Conservation (phyloP, 2,113 vertebrate species). For the Syngnathoides biaculeatus region DNA sequence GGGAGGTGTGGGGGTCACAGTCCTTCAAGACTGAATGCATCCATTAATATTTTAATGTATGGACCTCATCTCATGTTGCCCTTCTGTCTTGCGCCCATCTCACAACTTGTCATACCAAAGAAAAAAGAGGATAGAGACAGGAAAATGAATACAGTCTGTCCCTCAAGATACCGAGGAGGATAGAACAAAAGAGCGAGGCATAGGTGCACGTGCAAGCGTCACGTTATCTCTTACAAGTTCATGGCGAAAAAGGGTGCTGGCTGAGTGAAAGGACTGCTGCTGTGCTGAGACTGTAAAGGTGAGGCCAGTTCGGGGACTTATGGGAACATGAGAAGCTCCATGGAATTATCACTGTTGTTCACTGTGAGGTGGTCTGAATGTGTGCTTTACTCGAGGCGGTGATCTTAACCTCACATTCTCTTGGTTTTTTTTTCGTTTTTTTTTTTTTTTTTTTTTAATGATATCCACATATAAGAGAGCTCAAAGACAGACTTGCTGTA, state of each 20-base stretch:
- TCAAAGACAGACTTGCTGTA: not conserved
- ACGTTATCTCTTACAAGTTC: constrained; percentile 22
- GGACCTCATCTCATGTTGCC: constrained; percentile 64
- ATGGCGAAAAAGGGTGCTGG: constrained; percentile 8
- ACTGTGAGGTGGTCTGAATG: not conserved
- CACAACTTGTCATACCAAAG: constrained; percentile 18
- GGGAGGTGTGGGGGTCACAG: too few relatives aligned
- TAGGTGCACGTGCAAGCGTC: not conserved
- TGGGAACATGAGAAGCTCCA: constrained; percentile 7
- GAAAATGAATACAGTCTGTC: not conserved
- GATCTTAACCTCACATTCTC: too few relatives aligned
- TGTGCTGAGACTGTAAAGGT: constrained; percentile 3
- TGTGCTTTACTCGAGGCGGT: too few relatives aligned
- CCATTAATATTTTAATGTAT: constrained; percentile 74
- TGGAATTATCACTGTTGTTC: constrained; percentile 1
- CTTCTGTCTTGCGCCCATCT: constrained; percentile 52
- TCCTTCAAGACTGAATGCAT: constrained; percentile 29
- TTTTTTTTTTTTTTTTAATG: too few relatives aligned
- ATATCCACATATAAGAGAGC: too few relatives aligned
- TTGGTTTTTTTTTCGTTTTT: too few relatives aligned
- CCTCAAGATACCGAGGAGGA: not conserved
- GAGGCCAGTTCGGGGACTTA: not conserved
- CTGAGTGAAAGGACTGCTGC: constrained; percentile 5
- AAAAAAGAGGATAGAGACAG: constrained; percentile 2
- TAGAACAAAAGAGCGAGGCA: not conserved